These are phyloP conservation scores for Luidia sarsii DNA, from an alignment of 53 echinoderm and acorn worm species.

Conservation along the genomic window DNA sequence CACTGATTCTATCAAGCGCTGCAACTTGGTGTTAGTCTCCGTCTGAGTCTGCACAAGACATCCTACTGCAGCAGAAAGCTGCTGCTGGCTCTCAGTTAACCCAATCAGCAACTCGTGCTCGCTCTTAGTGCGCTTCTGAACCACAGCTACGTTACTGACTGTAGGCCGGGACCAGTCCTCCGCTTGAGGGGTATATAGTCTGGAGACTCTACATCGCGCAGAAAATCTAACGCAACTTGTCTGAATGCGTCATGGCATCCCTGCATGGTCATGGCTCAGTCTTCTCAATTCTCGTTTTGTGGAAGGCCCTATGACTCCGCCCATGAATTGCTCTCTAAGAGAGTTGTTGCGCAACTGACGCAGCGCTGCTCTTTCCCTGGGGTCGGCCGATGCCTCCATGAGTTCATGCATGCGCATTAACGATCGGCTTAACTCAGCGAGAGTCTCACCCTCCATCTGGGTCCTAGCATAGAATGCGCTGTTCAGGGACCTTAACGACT, in stretches of 20 bases:
- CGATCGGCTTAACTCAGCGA: constrained; percentile 26
- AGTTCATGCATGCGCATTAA: constrained; percentile 57
- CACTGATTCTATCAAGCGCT: not conserved
- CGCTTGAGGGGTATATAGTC: not conserved
- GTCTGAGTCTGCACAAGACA: constrained; percentile 4
- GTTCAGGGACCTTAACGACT: constrained; percentile 28
- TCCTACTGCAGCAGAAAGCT: constrained; percentile 4
- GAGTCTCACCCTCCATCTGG: constrained; percentile 41
- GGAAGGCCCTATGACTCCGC: constrained; percentile 32
- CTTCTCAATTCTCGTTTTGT: constrained; percentile 17
- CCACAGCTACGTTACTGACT: not conserved
- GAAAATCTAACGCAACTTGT: not conserved
- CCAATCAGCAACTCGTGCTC: constrained; percentile 10
- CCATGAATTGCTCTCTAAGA: constrained; percentile 19
- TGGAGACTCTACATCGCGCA: not conserved
- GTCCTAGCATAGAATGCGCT: constrained; percentile 24
- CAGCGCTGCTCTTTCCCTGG: constrained; percentile 28
- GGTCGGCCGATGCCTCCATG: constrained; percentile 12
- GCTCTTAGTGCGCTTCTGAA: not conserved
- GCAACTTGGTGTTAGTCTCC: not conserved
- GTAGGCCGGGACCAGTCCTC: not conserved
- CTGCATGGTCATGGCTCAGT: constrained; percentile 8
- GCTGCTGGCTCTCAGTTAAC: constrained; percentile 1
- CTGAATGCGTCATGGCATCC: not conserved
- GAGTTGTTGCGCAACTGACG: not conserved